Evolutionary conservation across 2,113 vertebrate species (phyloP), one percentile per base, ranked within the genome.

Genomic region (Lepus americanus): DNA sequence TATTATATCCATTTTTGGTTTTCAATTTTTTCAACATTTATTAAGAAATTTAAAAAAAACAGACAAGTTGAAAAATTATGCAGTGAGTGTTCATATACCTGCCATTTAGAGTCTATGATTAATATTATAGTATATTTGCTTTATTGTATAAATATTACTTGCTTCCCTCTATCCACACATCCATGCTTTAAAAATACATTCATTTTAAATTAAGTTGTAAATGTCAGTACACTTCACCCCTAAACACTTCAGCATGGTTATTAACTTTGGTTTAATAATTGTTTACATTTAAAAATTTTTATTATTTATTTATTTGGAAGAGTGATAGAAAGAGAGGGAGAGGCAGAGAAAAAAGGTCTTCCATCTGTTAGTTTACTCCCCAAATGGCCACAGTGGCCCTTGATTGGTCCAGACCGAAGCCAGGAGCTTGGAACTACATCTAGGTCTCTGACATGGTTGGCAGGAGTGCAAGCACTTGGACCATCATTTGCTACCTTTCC

Each of bases 131-230:
- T 27, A 3, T 76, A 44, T 74, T 83, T 70, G 51, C 29, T 86
- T 79, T 89, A 49, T 82, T 44, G 82, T 33, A 55, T 55, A 87
- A 81, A 13, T 90, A 4, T 63, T 67, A 83, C 11, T 83, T 27
- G 82, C 76, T 59, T 94, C 39, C 3, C 4, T 82, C 33, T 84
- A 70, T 90, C 83, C 72, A 90, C 64, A 49, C 29, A 80, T 22
- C 29, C 29, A 66, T 84, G 29, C 25, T 84, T 79, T 72, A 64
- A 61, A 31, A 36, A 1, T 59, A 59, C 12, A 59, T 59, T 16
- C 55, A 17, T 87, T 94, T 80, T 49, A 94, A 49, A 90, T 23
- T 77, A 89, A 94, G 23, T 81, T 87, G 22, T 67, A 74, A 80
- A 23, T 23, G 55, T 66, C 22, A 64, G 27, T 53, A 51, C 9